These are phyloP conservation scores for Fulica atra DNA, from an alignment of 2,113 vertebrate species.

Conservation along the genomic window DNA sequence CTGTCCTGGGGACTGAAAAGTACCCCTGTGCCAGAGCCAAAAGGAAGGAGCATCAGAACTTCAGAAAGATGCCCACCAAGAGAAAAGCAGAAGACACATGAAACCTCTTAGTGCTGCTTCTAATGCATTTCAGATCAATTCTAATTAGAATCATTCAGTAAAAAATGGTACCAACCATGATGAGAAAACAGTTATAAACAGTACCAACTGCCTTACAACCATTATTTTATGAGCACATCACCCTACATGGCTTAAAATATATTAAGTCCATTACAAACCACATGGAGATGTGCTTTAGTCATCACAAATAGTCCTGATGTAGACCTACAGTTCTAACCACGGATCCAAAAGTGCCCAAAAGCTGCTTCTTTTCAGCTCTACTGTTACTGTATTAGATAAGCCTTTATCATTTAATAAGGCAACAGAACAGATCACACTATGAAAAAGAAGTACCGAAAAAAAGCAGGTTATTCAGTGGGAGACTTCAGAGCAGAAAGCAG, in stretches of 20 bases:
- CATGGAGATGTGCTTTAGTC: neutral
- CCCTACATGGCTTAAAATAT: neutral
- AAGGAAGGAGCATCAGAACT: neutral
- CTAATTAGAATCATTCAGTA: neutral
- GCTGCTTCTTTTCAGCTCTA: neutral
- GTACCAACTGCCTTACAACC: neutral
- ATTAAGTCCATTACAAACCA: neutral
- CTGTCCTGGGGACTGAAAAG: neutral
- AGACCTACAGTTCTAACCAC: neutral
- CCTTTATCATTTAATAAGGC: neutral
- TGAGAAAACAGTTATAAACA: conserved; percentile 16
- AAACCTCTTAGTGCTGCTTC: neutral
- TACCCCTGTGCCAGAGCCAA: neutral
- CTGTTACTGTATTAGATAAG: neutral
- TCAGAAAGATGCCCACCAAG: neutral
- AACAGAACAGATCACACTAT: neutral
- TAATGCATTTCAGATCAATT: conserved; percentile 17
- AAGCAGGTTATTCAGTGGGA: neutral
- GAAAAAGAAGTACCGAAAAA: neutral
- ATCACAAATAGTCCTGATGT: neutral
- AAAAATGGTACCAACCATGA: neutral
- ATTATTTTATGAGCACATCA: neutral
- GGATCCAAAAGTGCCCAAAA: neutral
- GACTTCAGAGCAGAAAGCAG: neutral
- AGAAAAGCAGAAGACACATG: neutral